Percentiles rank a stretch among this genome's conserved stretches.
Conservation (phyloP, 2,797 vertebrate genomes). For the Alfaro cultratus region DNA sequence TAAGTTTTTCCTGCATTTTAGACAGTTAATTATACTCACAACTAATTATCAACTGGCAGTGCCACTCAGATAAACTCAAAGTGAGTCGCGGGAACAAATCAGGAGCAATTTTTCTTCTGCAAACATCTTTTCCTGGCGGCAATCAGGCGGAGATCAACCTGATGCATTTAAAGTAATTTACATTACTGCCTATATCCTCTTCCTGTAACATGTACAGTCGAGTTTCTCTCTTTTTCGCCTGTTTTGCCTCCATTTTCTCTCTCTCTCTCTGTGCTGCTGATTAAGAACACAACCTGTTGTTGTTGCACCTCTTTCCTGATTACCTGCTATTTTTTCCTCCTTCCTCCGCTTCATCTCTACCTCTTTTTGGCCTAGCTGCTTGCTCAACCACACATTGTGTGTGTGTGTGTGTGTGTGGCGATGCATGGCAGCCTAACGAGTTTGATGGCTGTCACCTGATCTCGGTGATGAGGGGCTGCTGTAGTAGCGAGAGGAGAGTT, state of each 20-base stretch:
- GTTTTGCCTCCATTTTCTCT: constrained; percentile 36
- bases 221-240: constrained; percentile 30
- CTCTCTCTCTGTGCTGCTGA: constrained; percentile 57
- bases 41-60: constrained; percentile 59
- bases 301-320: constrained; percentile 75
- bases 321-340: constrained; percentile 71
- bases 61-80: constrained; percentile 39
- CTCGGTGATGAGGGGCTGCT: constrained; percentile 83
- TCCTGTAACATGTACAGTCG: constrained; percentile 12
- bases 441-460: constrained; percentile 87
- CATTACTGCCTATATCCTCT: constrained; percentile 48
- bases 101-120: constrained; percentile 47
- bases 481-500: constrained; percentile 81
- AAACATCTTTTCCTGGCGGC: constrained; percentile 60
- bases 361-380: constrained; percentile 69
- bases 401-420: constrained; percentile 38
- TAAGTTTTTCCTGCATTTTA: constrained; percentile 43
- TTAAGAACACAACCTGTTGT: constrained; percentile 79
- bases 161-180: constrained; percentile 70
- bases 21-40: constrained; percentile 60
- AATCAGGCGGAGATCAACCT: constrained; percentile 70
- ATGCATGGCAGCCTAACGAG: constrained; percentile 73
- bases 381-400: constrained; percentile 57
- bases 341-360: constrained; percentile 63
- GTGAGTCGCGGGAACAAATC: constrained; percentile 53